Base-by-base conservation (phyloP, 2,888 invertebrate genomes). In the Athalia rosae region DNA sequence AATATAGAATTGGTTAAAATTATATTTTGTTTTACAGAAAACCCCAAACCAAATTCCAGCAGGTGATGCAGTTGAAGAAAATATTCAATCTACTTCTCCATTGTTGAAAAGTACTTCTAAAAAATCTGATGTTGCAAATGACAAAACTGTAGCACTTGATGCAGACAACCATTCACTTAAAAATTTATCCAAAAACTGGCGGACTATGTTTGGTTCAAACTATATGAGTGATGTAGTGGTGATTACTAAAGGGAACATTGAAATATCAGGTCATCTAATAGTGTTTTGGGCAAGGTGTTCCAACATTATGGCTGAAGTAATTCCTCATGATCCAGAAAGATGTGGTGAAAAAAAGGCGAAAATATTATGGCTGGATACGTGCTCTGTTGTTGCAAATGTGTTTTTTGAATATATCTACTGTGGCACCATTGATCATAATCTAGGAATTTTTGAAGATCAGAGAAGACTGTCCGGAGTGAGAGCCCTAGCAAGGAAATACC, bases 201-300 rank as follows among this genome's bases (percentile, higher is more conserved):
- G 82, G 45, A 83, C 83, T 78, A 81, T 88, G 50, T 78, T 91
- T 5, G 89, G 89, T 77, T 86, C 87, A 47, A 87, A 85, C 77
- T 81, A 84, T 59, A 84, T 88, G 79, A 91, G 91, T 84, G 92
- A 92, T 81, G 77, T 91, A 9, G 84, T 88, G 15, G 83, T 92
- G 53, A 85, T 88, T 77, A 87, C 89, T 2, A 86, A 89, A 67
- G 84, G 87, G 77, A 85, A 87, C 67, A 85, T 84, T 78, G 84
- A 88, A 53, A 89, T 92, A 79, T 89, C 88, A 83, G 89, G 87
- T 62, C 92, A 92, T 80, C 90, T 88, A 82, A 81, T 92, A 48
- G 89, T 92, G 5, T 84, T 92, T 13, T 83, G 86, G 80, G 88
- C 88, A 4, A 89, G 91, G 28, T 91, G 90, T 80, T 86, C 89